Evolutionary conservation across 37 sponge, comb jelly and placozoan genomes (phyloP).

Genomic region (Tethya wilhelma): DNA sequence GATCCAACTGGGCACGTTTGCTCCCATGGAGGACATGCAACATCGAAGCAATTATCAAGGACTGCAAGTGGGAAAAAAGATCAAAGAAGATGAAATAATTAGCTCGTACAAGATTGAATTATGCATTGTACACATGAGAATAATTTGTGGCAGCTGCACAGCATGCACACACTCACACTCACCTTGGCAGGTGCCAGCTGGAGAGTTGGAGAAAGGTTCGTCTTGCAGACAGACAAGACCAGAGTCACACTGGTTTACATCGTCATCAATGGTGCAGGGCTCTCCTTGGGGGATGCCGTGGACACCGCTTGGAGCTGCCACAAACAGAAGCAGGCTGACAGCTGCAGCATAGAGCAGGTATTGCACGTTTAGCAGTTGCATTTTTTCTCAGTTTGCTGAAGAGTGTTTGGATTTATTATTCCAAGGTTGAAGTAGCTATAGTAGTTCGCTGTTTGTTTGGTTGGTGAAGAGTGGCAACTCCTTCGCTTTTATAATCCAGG

Average conservation of each 20-base stretch:
- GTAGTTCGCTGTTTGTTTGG: no score
- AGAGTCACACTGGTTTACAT: not conserved
- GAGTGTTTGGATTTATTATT: no score
- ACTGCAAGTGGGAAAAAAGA: not conserved
- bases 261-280: not conserved
- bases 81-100: not conserved
- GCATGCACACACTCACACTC: not conserved
- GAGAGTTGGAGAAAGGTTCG: not conserved
- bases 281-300: not conserved
- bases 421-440: no score
- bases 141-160: no score
- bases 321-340: no score
- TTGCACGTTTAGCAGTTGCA: no score
- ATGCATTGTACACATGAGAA: no score
- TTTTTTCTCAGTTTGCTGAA: no score
- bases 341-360: not conserved
- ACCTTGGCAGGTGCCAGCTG: slow-evolving; percentile 26
- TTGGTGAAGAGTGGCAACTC: no score
- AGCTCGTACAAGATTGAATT: no score
- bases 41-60: not conserved
- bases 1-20: not conserved
- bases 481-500: no score
- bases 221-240: slow-evolving; percentile 8
- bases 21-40: slow-evolving; percentile 3
- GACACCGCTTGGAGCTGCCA: slow-evolving; percentile 15